phyloP scores from a whole-genome alignment of 2,888 invertebrate genomes.

The Tachina fera region DNA sequence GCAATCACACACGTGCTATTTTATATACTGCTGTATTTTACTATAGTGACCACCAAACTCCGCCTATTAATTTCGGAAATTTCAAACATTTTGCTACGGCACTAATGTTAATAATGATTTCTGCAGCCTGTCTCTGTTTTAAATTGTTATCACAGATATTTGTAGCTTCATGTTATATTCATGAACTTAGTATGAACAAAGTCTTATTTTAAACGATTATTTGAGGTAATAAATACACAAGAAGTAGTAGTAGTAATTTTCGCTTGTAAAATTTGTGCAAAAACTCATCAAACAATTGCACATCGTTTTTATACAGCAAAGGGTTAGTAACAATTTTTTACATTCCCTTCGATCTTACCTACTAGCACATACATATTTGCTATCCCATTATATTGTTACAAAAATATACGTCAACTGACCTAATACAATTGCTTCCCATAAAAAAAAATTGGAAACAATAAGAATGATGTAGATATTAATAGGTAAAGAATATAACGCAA shows the following conservation, averaged over 20 bases:
- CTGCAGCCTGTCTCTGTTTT: constrained; percentile 68
- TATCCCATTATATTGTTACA: too few species aligned
- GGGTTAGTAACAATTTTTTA: too few species aligned
- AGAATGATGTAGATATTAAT: too few species aligned
- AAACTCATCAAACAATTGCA: too few species aligned
- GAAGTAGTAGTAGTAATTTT: constrained; percentile 7
- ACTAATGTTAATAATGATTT: constrained; percentile 71
- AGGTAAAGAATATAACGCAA: too few species aligned
- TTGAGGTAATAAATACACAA: constrained; percentile 5
- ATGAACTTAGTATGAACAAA: constrained; percentile 46
- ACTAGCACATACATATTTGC: too few species aligned
- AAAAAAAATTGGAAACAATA: too few species aligned
- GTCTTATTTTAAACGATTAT: background rate
- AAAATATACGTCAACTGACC: too few species aligned
- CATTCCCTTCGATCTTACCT: too few species aligned
- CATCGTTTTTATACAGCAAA: too few species aligned
- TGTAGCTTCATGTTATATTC: constrained; percentile 55
- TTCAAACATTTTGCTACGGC: constrained; percentile 65
- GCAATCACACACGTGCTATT: background rate
- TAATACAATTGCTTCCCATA: too few species aligned
- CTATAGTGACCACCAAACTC: constrained; percentile 39
- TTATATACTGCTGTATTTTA: constrained; percentile 7
- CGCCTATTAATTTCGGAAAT: constrained; percentile 64
- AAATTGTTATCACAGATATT: constrained; percentile 66
- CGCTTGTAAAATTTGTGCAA: background rate